Evolutionary conservation across 92 coral and sea anemone species (phyloP).

Genomic region (Blastomussa wellsi): DNA sequence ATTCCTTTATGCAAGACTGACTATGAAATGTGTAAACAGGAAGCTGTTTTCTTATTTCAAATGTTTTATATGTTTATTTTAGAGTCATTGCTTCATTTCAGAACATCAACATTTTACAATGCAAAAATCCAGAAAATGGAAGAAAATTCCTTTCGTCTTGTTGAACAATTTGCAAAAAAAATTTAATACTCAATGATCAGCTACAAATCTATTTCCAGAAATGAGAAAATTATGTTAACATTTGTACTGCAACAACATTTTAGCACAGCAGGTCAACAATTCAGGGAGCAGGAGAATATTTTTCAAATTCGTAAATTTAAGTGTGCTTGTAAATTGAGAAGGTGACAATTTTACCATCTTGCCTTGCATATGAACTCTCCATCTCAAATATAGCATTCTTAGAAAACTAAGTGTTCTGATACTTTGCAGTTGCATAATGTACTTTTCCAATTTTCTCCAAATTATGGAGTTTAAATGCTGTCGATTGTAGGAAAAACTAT

Average conservation of each 20-base stretch:
- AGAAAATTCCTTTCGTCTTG: not conserved
- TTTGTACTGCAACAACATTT: not conserved
- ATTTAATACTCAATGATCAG: not conserved
- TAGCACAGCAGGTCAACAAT: not conserved
- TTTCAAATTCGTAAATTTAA: not conserved
- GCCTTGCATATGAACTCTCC: not conserved
- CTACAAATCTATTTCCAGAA: not conserved
- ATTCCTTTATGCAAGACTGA: constrained; percentile 28
- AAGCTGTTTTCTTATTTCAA: constrained; percentile 23
- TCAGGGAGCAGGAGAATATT: not conserved
- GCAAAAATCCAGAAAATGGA: not conserved
- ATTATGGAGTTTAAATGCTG: not conserved
- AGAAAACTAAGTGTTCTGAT: not conserved
- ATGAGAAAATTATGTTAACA: not conserved
- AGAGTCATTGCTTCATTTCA: not conserved
- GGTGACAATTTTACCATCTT: not conserved
- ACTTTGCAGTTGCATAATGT: not conserved
- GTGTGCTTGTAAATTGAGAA: not conserved
- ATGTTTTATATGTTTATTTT: not conserved
- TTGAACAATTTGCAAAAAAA: not conserved
- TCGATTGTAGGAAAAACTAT: not conserved
- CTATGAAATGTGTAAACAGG: constrained; percentile 28
- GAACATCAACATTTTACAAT: not conserved
- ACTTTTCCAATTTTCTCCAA: not conserved
- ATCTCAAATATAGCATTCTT: not conserved